These are phyloP conservation scores for Uromys caudimaculatus DNA, from an alignment of 2,797 vertebrate species.

Conservation along the genomic window DNA sequence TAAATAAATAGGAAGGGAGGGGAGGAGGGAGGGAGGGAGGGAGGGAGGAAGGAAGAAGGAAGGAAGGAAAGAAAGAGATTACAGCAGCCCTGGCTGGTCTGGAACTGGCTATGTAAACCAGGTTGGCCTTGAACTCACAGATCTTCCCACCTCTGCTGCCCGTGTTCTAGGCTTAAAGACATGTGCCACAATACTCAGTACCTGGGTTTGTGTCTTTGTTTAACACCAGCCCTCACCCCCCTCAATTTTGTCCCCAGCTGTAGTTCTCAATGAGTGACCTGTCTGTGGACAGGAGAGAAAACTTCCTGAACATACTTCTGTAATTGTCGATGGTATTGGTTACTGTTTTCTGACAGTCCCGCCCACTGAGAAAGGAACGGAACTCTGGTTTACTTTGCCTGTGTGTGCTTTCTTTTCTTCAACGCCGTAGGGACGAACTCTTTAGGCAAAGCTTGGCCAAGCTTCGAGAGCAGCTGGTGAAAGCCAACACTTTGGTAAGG, in stretches of 20 bases:
- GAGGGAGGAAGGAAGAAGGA: accelerated
- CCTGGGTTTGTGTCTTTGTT: background rate
- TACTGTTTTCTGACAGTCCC: background rate
- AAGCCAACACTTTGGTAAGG: constrained; percentile 96
- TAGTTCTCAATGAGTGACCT: background rate
- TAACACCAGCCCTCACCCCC: background rate
- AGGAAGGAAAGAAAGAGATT: background rate
- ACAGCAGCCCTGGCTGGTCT: background rate
- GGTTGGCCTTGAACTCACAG: background rate
- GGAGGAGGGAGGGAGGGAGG: accelerated
- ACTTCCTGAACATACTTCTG: background rate
- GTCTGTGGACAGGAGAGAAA: background rate
- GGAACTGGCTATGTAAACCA: background rate
- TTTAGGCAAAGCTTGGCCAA: constrained; percentile 97
- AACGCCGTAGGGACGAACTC: constrained; percentile 93
- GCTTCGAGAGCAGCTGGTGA: constrained; percentile 97
- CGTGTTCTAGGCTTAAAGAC: background rate
- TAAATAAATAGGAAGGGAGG: background rate
- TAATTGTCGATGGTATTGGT: too few relatives aligned
- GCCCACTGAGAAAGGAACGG: background rate
- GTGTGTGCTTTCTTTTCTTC: constrained; percentile 76
- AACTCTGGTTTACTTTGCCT: constrained; percentile 36
- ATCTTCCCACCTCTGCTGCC: background rate
- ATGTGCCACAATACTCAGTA: background rate
- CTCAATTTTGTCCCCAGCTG: background rate